Percentiles rank a stretch among this genome's conserved stretches.
Conservation (phyloP, 2,797 vertebrate species). For the Phataginus tetradactyla region DNA sequence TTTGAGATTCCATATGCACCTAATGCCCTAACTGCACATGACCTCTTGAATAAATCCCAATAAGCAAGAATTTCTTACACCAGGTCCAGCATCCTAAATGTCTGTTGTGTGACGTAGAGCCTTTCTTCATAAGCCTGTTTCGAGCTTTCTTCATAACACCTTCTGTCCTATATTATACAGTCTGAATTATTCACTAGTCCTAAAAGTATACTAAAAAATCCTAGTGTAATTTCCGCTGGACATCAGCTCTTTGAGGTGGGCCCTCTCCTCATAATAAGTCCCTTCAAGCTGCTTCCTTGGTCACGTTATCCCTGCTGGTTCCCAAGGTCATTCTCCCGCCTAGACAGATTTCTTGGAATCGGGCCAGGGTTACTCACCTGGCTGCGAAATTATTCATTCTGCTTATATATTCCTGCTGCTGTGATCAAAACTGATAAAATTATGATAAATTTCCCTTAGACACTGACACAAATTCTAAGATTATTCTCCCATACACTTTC, state of each 20-base stretch:
- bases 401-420: neutral
- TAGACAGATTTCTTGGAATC: neutral
- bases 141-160: neutral
- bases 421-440: neutral
- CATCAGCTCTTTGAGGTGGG: neutral
- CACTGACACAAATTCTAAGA: neutral
- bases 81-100: neutral
- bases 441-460: neutral
- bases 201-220: neutral
- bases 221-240: neutral
- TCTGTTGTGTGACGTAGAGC: neutral
- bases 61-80: neutral
- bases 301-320: neutral
- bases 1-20: neutral
- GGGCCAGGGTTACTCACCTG: neutral
- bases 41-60: neutral
- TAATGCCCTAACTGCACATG: neutral
- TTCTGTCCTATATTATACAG: neutral
- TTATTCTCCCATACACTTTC: neutral
- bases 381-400: neutral
- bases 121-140: neutral
- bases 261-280: neutral
- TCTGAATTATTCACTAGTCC: neutral
- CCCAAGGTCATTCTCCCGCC: neutral
- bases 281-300: neutral